Conservation (phyloP, 2,113 vertebrate species). For the Myodes glareolus region DNA sequence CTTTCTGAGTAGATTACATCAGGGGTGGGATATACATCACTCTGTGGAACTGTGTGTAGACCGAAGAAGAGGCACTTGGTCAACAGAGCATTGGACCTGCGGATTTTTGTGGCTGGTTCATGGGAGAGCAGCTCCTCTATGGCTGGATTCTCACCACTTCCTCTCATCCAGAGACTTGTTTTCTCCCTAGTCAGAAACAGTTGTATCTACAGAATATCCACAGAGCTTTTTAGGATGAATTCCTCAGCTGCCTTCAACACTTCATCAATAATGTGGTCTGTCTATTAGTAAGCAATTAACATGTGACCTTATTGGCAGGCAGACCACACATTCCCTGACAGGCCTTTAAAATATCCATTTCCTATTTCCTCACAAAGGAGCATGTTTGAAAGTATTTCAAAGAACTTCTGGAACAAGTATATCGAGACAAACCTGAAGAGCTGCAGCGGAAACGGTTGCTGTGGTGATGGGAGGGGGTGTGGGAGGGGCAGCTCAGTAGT, state of each 20-base stretch:
- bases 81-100: not conserved
- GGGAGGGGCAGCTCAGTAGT: not conserved
- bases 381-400: constrained; percentile 41
- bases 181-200: not conserved
- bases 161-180: not conserved
- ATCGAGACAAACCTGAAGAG: constrained; percentile 17
- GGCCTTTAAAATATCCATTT: constrained; percentile 1
- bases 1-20: not conserved
- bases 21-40: not conserved
- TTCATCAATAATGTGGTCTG: constrained; percentile 53
- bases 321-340: not conserved
- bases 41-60: not conserved
- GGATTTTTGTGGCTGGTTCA: not conserved
- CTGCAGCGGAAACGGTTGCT: not conserved
- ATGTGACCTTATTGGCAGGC: constrained; percentile 31
- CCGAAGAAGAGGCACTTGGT: not conserved
- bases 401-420: constrained; percentile 30
- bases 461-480: not conserved
- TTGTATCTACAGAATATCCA: constrained; percentile 17
- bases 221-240: constrained; percentile 38
- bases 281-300: constrained; percentile 59
- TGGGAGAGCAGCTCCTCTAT: not conserved
- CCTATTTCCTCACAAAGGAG: constrained; percentile 37
- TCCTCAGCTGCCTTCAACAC: constrained; percentile 26
- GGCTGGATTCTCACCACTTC: not conserved